A percentile compares a stretch with the other conserved stretches of the same genome.
Conservation (phyloP, 2,888 invertebrate species). For the Cataglyphis livida region DNA sequence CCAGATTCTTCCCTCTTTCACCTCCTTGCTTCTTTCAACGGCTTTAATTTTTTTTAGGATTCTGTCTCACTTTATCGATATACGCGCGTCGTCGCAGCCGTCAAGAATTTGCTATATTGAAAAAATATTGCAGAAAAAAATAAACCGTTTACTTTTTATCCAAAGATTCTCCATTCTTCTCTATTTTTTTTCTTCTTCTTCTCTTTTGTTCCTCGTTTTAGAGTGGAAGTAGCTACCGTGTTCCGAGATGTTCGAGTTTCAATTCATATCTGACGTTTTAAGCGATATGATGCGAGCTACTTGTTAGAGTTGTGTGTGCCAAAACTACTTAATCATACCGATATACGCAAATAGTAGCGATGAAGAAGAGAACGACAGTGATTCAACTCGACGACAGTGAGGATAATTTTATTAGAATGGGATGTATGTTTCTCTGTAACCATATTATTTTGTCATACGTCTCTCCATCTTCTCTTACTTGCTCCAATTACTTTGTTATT, state of each 20-base stretch:
- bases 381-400: conserved; percentile 32
- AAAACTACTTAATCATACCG: conserved; percentile 32
- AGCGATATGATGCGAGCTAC: background rate
- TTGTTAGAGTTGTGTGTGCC: conserved; percentile 21
- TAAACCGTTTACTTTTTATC: background rate
- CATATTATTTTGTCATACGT: background rate
- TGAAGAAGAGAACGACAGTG: conserved; percentile 37
- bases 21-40: background rate
- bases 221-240: background rate
- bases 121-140: background rate
- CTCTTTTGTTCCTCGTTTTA: background rate
- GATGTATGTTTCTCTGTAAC: conserved; percentile 4
- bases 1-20: conserved; percentile 60
- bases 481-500: conserved; percentile 28
- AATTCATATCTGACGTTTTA: background rate
- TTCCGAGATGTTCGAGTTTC: background rate
- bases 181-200: background rate
- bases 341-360: conserved; percentile 22
- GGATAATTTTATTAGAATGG: conserved; percentile 39
- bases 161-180: background rate
- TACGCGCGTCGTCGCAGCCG: background rate
- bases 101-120: background rate
- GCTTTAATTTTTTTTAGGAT: conserved; percentile 27
- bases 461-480: background rate
- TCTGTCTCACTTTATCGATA: conserved; percentile 7